These are phyloP conservation scores for Anoplolepis gracilipes DNA, from an alignment of 1,140 invertebrate species.

Conservation along the genomic window DNA sequence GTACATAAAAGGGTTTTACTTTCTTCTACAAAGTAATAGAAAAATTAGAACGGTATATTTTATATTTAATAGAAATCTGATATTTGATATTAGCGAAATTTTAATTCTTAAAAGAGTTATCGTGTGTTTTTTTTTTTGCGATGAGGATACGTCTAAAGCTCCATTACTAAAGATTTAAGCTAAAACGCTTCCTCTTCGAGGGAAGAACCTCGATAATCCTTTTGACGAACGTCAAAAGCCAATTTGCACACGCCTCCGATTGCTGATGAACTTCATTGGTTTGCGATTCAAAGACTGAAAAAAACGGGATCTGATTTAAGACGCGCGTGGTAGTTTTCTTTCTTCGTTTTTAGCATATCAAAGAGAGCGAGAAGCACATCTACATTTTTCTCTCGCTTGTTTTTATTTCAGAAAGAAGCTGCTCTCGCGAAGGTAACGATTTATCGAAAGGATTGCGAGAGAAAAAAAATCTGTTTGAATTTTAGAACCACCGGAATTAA, in stretches of 20 bases:
- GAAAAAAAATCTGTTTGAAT: background rate
- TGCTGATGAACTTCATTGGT: conserved; percentile 31
- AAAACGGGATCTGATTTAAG: conserved; percentile 20
- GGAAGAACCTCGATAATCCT: conserved; percentile 19
- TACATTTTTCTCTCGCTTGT: background rate
- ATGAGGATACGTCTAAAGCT: conserved; percentile 5
- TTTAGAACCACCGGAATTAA: background rate
- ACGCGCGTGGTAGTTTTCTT: conserved; percentile 17
- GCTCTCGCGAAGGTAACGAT: conserved; percentile 21
- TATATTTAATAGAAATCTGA: background rate
- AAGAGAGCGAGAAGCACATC: background rate
- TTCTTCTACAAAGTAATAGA: background rate
- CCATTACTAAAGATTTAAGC: conserved; percentile 32
- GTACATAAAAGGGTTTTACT: background rate
- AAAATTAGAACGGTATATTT: background rate
- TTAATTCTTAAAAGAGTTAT: background rate
- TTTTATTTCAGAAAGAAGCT: background rate
- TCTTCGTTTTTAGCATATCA: conserved; percentile 41
- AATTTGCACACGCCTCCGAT: conserved; percentile 24
- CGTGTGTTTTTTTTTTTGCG: background rate
- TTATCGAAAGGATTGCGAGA: background rate
- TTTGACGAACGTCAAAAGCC: conserved; percentile 18
- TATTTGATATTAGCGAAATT: conserved; percentile 1
- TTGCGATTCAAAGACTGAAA: conserved; percentile 17
- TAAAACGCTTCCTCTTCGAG: background rate